phyloP scores from a whole-genome alignment of 1,140 invertebrate genomes.

The Agrilus planipennis region DNA sequence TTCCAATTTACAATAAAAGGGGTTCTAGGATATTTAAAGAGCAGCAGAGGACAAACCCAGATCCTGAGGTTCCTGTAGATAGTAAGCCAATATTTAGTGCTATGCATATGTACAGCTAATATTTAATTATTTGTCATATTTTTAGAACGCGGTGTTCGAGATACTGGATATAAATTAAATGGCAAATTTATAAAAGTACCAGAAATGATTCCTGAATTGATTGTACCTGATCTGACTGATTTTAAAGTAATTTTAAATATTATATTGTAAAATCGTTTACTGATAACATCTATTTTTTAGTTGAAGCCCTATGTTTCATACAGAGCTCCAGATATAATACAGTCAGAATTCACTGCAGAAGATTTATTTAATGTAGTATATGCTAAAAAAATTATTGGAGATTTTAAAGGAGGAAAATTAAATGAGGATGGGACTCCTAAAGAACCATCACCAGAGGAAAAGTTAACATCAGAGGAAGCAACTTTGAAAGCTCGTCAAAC shows the following conservation, averaged over 20 bases:
- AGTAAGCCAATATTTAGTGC: slow-evolving; percentile 32
- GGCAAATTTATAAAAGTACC: slow-evolving; percentile 52
- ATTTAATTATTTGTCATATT: slow-evolving; percentile 12
- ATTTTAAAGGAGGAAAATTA: slow-evolving; percentile 61
- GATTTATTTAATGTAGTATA: slow-evolving; percentile 79
- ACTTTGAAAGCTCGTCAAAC: slow-evolving; percentile 52
- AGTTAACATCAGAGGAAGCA: slow-evolving; percentile 59
- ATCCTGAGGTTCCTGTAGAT: slow-evolving; percentile 48
- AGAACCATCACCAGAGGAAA: slow-evolving; percentile 61
- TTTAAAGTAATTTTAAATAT: slow-evolving; percentile 40
- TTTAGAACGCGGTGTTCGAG: slow-evolving; percentile 51
- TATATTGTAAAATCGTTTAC: not conserved
- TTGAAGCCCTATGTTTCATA: slow-evolving; percentile 93
- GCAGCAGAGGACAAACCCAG: slow-evolving; percentile 39
- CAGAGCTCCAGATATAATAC: slow-evolving; percentile 54
- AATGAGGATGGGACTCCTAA: slow-evolving; percentile 52
- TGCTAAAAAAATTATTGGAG: slow-evolving; percentile 63
- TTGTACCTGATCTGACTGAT: slow-evolving; percentile 78
- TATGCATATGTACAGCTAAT: not conserved
- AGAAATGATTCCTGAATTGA: slow-evolving; percentile 87
- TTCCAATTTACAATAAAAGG: slow-evolving; percentile 57
- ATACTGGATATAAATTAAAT: slow-evolving; percentile 42
- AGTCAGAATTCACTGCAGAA: slow-evolving; percentile 71
- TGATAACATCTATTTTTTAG: slow-evolving; percentile 35
- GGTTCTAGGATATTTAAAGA: slow-evolving; percentile 55